Conservation (phyloP, 2,113 vertebrate genomes). For the Anser brachyrhynchus region DNA sequence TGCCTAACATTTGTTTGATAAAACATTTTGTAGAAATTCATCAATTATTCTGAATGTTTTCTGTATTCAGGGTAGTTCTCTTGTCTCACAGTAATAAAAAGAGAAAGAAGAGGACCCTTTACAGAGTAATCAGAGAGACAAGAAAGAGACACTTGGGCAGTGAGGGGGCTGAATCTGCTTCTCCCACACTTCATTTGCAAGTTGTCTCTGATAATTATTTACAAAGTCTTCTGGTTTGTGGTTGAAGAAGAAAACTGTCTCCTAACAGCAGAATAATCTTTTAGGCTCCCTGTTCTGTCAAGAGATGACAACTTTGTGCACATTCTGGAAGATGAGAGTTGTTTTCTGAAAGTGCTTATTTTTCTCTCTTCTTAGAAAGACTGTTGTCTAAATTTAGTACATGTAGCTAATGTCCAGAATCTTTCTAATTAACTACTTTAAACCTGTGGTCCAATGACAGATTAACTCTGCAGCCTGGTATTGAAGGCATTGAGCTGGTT, state of each 20-base stretch:
- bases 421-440: neutral
- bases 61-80: neutral
- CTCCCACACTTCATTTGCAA: neutral
- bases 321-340: neutral
- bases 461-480: neutral
- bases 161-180: neutral
- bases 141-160: neutral
- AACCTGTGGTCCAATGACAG: neutral
- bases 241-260: neutral
- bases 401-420: neutral
- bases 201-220: neutral
- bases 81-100: neutral
- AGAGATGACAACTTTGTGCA: neutral
- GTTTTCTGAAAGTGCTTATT: neutral
- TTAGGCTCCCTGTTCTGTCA: neutral
- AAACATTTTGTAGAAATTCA: neutral
- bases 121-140: neutral
- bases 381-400: neutral
- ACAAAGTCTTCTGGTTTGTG: neutral
- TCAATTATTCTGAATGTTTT: neutral
- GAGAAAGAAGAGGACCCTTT: neutral
- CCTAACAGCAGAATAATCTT: neutral
- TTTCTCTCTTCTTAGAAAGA: neutral
- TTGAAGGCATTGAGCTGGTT: neutral
- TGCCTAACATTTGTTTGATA: neutral